Conservation (phyloP, 2,113 vertebrate species). For the Calypte anna region DNA sequence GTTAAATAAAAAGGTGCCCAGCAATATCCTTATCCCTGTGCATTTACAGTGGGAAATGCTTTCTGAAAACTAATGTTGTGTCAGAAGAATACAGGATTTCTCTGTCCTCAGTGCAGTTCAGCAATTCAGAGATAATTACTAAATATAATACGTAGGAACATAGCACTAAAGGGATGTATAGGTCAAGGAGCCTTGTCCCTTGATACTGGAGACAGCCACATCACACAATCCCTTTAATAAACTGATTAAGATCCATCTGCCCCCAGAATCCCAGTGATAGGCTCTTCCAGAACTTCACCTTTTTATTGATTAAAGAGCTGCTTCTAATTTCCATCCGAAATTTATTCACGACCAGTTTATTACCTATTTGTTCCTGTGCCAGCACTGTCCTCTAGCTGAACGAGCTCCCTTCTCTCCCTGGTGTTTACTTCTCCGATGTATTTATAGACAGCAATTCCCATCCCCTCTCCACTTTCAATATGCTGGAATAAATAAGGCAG, state of each 20-base stretch:
- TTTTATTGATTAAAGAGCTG: slow-evolving; percentile 57
- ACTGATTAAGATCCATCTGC: slow-evolving; percentile 40
- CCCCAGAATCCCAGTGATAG: slow-evolving; percentile 50
- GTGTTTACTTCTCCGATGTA: slow-evolving; percentile 19
- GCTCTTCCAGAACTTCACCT: slow-evolving; percentile 32
- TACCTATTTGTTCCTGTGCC: slow-evolving; percentile 56
- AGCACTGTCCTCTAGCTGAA: slow-evolving; percentile 64
- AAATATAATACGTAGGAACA: not conserved
- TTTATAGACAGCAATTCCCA: slow-evolving; percentile 49
- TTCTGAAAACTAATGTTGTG: not conserved
- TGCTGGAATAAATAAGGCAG: not conserved
- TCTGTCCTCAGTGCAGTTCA: not conserved
- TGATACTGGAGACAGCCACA: not conserved
- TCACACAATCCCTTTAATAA: slow-evolving; percentile 33
- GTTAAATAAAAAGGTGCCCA: slow-evolving; percentile 28
- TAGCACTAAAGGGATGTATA: not conserved
- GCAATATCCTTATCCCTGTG: not conserved
- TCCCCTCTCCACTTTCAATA: slow-evolving; percentile 17
- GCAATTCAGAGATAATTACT: slow-evolving; percentile 29
- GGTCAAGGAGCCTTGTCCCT: slow-evolving; percentile 17
- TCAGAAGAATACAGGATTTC: not conserved
- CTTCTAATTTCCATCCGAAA: slow-evolving; percentile 64
- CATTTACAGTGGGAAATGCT: not conserved
- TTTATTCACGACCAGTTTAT: slow-evolving; percentile 59
- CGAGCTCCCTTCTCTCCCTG: slow-evolving; percentile 34